A percentile compares a stretch with the other conserved stretches of the same genome.
phyloP scores from a whole-genome alignment of 2,888 invertebrate species.

The Ichneumoninae sp. region DNA sequence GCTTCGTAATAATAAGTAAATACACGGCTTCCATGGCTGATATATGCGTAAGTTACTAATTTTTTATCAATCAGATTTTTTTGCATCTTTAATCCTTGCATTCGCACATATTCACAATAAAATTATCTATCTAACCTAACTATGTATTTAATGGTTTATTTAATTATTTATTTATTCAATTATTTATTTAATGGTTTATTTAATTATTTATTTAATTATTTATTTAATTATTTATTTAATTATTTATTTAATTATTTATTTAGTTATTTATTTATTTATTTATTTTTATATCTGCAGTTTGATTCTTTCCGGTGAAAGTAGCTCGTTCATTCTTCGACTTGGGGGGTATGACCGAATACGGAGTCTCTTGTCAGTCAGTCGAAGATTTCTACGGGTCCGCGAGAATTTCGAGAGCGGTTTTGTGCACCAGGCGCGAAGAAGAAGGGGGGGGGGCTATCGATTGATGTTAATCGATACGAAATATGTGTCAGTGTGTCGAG shows the following conservation, averaged over 20 bases:
- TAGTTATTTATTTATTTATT: not conserved
- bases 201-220: conserved; percentile 12
- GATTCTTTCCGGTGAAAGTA: conserved; percentile 57
- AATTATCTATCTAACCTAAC: too few species aligned
- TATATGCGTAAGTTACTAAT: too few species aligned
- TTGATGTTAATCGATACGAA: conserved; percentile 56
- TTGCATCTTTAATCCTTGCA: too few species aligned
- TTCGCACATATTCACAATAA: too few species aligned
- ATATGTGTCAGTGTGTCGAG: conserved; percentile 63
- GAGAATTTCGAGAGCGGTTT: conserved; percentile 46
- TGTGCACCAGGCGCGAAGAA: conserved; percentile 11
- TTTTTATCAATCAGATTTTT: too few species aligned
- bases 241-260: too few species aligned
- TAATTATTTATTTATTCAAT: conserved; percentile 9
- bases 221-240: conserved; percentile 21
- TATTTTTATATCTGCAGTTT: conserved; percentile 14
- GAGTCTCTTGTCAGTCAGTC: conserved; percentile 46
- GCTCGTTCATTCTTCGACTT: conserved; percentile 34
- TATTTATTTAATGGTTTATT: not conserved
- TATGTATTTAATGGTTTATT: not conserved
- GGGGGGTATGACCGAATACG: not conserved
- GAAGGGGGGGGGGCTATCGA: conserved; percentile 29
- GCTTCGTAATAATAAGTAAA: too few species aligned
- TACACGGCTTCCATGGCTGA: too few species aligned
- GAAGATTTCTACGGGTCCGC: conserved; percentile 47